phyloP scores from a whole-genome alignment of 2,113 vertebrate genomes.

The Campylomormyrus tamandua region DNA sequence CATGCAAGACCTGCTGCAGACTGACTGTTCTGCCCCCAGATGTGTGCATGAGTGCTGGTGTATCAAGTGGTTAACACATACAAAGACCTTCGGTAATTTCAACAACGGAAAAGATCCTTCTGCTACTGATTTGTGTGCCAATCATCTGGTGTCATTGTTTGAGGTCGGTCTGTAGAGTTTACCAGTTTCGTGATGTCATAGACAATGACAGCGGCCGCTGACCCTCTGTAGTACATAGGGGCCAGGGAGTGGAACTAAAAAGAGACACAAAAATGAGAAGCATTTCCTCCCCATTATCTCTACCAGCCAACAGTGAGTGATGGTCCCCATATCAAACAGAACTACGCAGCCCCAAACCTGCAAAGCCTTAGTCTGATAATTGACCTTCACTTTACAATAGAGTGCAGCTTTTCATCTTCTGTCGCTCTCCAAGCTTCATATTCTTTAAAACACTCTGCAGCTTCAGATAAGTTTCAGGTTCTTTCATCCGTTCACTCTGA shows the following conservation, averaged over 20 bases:
- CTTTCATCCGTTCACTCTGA: background rate
- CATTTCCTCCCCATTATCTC: background rate
- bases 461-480: background rate
- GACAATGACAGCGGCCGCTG: slow-evolving; percentile 92
- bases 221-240: slow-evolving; percentile 96
- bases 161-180: slow-evolving; percentile 32
- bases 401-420: background rate
- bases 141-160: background rate
- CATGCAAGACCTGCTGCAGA: background rate
- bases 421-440: background rate
- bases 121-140: background rate
- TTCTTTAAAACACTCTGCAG: background rate
- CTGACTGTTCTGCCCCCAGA: background rate
- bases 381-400: background rate
- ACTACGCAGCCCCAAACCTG: background rate
- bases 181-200: slow-evolving; percentile 98
- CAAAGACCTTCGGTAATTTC: background rate
- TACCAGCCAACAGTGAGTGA: background rate
- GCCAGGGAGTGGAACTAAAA: slow-evolving; percentile 93
- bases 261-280: background rate
- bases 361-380: background rate
- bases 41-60: background rate
- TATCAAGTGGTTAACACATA: background rate
- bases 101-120: background rate
- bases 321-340: background rate